Evolutionary conservation across 2,113 vertebrate genomes (phyloP).

Genomic region (Dolichotis patagonum): DNA sequence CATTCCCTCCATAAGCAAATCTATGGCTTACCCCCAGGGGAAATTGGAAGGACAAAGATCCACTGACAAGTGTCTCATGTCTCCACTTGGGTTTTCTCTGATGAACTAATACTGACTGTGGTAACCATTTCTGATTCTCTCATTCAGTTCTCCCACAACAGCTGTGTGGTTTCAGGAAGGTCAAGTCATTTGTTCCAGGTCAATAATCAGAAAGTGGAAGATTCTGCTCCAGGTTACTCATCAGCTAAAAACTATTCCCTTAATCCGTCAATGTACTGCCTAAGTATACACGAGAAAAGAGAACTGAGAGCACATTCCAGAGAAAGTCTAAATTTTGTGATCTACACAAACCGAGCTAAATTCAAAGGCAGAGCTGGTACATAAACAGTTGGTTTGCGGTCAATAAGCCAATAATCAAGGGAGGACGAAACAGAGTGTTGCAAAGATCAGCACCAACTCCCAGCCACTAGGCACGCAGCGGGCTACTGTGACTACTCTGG

Average conservation of each 20-base stretch:
- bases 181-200: background rate
- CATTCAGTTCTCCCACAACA: background rate
- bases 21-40: background rate
- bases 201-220: background rate
- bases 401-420: background rate
- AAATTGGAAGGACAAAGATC: background rate
- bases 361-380: background rate
- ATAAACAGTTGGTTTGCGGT: background rate
- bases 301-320: background rate
- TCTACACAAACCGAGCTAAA: background rate
- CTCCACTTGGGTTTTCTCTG: background rate
- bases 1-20: background rate
- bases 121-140: background rate
- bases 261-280: background rate
- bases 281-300: background rate
- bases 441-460: background rate
- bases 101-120: background rate
- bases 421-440: background rate
- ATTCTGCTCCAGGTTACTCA: background rate
- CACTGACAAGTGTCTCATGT: background rate
- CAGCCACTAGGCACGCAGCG: rapidly evolving
- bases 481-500: background rate
- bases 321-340: background rate
- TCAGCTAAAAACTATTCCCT: background rate
- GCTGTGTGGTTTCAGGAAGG: background rate